These are phyloP conservation scores for Parnassius smintheus DNA, from an alignment of 2,888 invertebrate genomes.

Conservation along the genomic window DNA sequence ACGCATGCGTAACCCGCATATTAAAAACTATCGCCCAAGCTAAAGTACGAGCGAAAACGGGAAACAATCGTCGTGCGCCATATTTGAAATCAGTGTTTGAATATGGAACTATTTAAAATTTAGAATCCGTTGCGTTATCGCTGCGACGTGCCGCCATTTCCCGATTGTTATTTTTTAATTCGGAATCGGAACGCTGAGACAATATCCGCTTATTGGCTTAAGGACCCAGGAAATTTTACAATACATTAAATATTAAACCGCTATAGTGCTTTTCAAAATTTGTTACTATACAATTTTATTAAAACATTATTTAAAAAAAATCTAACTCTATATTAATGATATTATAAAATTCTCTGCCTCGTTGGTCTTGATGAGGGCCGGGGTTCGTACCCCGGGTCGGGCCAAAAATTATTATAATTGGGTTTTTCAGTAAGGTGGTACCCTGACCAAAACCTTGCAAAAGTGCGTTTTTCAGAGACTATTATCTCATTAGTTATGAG, in stretches of 20 bases:
- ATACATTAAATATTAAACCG: constrained; percentile 10
- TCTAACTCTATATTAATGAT: no score
- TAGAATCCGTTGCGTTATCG: constrained; percentile 80
- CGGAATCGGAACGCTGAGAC: constrained; percentile 37
- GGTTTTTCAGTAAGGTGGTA: no score
- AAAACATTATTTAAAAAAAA: no score
- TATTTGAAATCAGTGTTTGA: constrained; percentile 75
- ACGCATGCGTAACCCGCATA: constrained; percentile 75
- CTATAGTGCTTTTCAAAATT: not conserved
- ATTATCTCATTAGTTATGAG: no score
- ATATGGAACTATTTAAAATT: constrained; percentile 80
- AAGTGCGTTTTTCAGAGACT: no score
- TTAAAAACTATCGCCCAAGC: constrained; percentile 63
- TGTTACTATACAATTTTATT: no score
- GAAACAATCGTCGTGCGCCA: constrained; percentile 75
- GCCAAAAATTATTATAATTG: no score
- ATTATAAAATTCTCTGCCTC: no score
- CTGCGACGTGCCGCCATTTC: constrained; percentile 73
- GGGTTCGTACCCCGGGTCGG: no score
- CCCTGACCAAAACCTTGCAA: no score
- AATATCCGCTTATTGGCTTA: constrained; percentile 25
- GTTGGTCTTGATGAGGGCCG: no score
- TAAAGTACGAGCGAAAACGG: constrained; percentile 75
- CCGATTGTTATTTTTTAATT: constrained; percentile 69
- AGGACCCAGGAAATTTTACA: constrained; percentile 3